Base-by-base conservation (phyloP, 2,797 vertebrate genomes). In the Clarias pachynema region DNA sequence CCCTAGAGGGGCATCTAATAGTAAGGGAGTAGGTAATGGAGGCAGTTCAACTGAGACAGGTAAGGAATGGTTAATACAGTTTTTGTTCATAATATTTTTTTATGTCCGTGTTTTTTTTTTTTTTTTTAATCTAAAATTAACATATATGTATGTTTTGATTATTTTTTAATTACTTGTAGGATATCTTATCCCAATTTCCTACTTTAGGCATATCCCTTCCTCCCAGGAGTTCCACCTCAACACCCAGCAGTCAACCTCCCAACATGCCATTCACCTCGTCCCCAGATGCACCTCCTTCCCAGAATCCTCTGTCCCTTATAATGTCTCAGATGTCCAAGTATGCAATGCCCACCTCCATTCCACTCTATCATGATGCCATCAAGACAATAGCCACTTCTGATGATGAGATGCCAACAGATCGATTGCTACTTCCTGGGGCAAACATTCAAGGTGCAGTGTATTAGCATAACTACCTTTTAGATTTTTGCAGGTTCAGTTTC, bases 281-380 rank as follows among this genome's bases (percentile, higher is more conserved):
- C 87, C 96, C 96, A 34, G 97, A 97, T 88, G 95, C 94, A 73
- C 92, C 96, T 29, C 95, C 97, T 18, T 95, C 97, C 87, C 98
- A 98, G 96, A 99, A 99, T 90, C 98, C 98, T 57, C 92, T 99
- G 86, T 98, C 98, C 0, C 94, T 99, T 84, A 99, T 99, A 93
- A 99, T 99, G 97, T 97, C 97, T 75, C 98, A 99, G 95, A 99
- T 99, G 98, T 99, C 98, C 88, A 99, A 99, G 92, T 99, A 99
- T 0, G 98, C 98, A 89, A 97, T 99, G 96, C 98, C 98, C 85
- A 99, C 98, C 92, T 96, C 97, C 87, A 99, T 98, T 15, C 98
- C 98, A 0, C 97, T 99, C 70, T 99, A 99, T 94, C 98, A 99
- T 90, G 98, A 99, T 8, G 98, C 98, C 90, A 99, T 99, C 94